Conservation (phyloP, 2,113 vertebrate species). For the Alouatta palliata region DNA sequence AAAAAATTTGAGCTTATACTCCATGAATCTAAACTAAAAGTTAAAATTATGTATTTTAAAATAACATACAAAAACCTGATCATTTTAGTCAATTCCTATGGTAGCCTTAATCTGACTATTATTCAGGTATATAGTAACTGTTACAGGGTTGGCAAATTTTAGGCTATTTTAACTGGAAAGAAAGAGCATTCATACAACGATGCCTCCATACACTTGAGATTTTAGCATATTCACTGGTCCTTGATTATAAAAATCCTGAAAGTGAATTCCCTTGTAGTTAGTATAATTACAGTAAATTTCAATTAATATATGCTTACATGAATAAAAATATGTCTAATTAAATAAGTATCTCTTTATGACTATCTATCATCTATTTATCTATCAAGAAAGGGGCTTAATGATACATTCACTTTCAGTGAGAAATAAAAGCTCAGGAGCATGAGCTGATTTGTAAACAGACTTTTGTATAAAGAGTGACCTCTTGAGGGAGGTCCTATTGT, state of each 20-base stretch:
- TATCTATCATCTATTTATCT: background rate
- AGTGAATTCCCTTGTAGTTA: background rate
- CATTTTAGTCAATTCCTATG: background rate
- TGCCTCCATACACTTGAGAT: background rate
- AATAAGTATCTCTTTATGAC: background rate
- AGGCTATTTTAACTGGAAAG: background rate
- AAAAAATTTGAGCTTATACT: too few species aligned
- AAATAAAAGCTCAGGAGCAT: background rate
- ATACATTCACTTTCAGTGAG: background rate
- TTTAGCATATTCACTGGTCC: background rate
- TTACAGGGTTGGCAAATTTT: background rate
- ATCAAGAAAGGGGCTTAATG: background rate
- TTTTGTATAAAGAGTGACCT: background rate
- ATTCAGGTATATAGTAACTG: background rate
- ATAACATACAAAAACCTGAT: background rate
- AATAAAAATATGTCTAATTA: background rate
- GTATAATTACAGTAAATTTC: background rate
- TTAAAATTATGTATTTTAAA: too few species aligned
- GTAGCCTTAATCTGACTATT: background rate
- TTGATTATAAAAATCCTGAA: background rate
- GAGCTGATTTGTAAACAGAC: background rate
- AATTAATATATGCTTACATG: background rate
- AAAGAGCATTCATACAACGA: background rate
- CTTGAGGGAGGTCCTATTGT: background rate
- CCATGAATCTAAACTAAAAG: too few species aligned